These are phyloP conservation scores for Porites australiensis DNA, from an alignment of 64 coral and sea anemone species.

Conservation along the genomic window DNA sequence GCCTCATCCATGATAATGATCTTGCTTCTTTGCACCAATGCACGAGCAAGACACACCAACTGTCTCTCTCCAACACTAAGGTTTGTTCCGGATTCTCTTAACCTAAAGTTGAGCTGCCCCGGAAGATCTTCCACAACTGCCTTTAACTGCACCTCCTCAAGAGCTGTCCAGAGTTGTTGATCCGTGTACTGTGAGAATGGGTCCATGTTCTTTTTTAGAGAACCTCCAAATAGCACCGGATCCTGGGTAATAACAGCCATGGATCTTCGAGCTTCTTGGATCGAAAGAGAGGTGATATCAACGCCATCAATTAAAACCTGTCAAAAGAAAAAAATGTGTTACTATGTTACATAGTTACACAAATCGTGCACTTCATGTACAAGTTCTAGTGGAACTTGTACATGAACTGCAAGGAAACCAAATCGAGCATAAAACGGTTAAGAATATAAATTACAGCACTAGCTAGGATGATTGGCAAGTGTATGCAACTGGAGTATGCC, in stretches of 20 bases:
- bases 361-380: too few relatives aligned
- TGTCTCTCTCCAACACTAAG: slow-evolving; percentile 37
- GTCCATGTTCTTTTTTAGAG: slow-evolving; percentile 40
- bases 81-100: slow-evolving; percentile 27
- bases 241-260: slow-evolving; percentile 30
- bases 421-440: too few relatives aligned
- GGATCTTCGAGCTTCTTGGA: slow-evolving; percentile 7
- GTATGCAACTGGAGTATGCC: too few relatives aligned
- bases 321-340: not conserved
- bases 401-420: too few relatives aligned
- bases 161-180: not conserved
- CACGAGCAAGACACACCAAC: slow-evolving; percentile 46
- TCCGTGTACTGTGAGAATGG: slow-evolving; percentile 9
- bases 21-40: slow-evolving; percentile 40
- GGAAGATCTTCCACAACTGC: slow-evolving; percentile 24
- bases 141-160: slow-evolving; percentile 15
- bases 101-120: not conserved
- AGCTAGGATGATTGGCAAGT: too few relatives aligned
- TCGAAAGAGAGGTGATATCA: not conserved
- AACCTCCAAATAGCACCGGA: slow-evolving; percentile 35
- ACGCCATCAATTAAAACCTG: not conserved
- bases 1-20: slow-evolving; percentile 49
- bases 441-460: too few relatives aligned
- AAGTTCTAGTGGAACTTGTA: too few relatives aligned
- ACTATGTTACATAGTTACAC: too few relatives aligned